Percentiles rank a stretch among this genome's conserved stretches.
These are phyloP conservation scores for Gambusia affinis DNA, from an alignment of 2,113 vertebrate species.

Conservation along the genomic window DNA sequence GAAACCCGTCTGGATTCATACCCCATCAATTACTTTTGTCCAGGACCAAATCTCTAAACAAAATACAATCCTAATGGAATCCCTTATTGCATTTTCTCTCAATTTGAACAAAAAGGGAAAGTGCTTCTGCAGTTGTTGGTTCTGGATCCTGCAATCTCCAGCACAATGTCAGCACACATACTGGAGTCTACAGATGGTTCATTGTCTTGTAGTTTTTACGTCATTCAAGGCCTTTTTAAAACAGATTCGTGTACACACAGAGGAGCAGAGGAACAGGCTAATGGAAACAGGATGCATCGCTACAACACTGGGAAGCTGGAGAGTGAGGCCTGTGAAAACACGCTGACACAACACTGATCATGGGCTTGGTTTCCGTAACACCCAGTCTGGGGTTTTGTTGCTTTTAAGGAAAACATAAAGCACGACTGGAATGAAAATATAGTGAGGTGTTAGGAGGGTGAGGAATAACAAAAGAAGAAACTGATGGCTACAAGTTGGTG, in stretches of 20 bases:
- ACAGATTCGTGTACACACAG: conserved; percentile 26
- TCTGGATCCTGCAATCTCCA: background rate
- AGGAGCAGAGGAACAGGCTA: conserved; percentile 40
- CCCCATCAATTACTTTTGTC: background rate
- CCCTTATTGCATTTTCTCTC: background rate
- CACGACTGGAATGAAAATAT: conserved; percentile 1
- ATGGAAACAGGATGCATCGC: conserved; percentile 60
- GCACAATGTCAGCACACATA: background rate
- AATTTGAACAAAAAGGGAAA: background rate
- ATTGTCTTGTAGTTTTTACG: conserved; percentile 35
- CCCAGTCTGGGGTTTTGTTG: background rate
- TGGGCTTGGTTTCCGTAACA: conserved; percentile 19
- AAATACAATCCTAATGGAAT: background rate
- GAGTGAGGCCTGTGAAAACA: conserved; percentile 54
- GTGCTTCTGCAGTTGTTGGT: background rate
- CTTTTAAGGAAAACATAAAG: background rate
- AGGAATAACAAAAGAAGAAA: background rate
- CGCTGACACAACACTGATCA: conserved; percentile 1
- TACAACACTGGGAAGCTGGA: conserved; percentile 28
- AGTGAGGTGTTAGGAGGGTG: background rate
- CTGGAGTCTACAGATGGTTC: conserved; percentile 11
- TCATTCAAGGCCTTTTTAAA: conserved; percentile 19
- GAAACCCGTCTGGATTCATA: too few species aligned
- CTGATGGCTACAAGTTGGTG: background rate
- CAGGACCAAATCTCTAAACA: background rate